Conservation (phyloP, 2,797 vertebrate species). For the Gobionotothen gibberifrons region DNA sequence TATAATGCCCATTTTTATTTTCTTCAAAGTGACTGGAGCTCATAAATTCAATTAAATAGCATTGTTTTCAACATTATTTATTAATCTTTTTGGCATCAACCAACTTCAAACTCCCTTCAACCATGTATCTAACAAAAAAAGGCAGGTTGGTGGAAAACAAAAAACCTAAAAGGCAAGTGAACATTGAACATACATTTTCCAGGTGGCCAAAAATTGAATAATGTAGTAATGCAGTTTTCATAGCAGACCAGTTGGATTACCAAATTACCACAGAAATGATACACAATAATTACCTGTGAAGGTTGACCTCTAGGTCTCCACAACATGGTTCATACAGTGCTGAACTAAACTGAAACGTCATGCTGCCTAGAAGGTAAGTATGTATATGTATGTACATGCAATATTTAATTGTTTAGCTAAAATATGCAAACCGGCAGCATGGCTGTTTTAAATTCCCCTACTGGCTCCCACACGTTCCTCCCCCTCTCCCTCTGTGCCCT, state of each 20-base stretch:
- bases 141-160: not conserved
- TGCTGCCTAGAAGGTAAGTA: not conserved
- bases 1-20: no score
- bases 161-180: not conserved
- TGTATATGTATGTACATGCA: not conserved
- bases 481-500: not conserved
- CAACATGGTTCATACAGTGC: not conserved
- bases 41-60: no score
- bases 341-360: not conserved
- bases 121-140: no score
- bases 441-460: not conserved
- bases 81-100: no score
- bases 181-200: not conserved
- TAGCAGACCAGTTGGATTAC: not conserved
- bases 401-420: slow-evolving; percentile 2
- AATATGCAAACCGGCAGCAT: not conserved
- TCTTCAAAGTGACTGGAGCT: no score
- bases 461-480: not conserved
- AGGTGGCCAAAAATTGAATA: not conserved
- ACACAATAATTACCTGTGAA: not conserved
- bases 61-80: no score
- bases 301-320: not conserved
- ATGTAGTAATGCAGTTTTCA: not conserved
- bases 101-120: no score
- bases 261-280: not conserved